Evolutionary conservation across 1,140 invertebrate species (phyloP).

Genomic region (Micrasema minimum): DNA sequence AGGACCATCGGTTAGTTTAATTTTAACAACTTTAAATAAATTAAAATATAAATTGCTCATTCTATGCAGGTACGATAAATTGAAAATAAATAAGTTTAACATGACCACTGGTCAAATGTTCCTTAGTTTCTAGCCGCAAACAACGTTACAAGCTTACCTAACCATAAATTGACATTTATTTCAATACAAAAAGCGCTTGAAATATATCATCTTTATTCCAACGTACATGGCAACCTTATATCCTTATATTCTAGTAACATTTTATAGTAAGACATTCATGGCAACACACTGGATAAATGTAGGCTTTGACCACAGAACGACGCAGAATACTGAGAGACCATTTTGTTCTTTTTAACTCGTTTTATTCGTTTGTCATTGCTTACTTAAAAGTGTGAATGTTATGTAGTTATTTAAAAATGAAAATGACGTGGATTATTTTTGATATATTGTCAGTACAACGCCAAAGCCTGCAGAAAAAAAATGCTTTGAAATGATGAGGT

Average conservation of each 20-base stretch:
- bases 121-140: conserved; percentile 43
- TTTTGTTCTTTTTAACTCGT: neutral
- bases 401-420: neutral
- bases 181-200: conserved; percentile 51
- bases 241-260: no score
- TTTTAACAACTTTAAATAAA: neutral
- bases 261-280: conserved; percentile 31
- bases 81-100: conserved; percentile 36
- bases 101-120: conserved; percentile 28
- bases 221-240: conserved; percentile 44
- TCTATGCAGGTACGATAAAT: conserved; percentile 20
- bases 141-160: conserved; percentile 46
- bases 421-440: neutral
- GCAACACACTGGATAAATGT: conserved; percentile 17
- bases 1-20: no score
- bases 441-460: neutral
- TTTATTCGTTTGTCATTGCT: neutral
- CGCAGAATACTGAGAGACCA: neutral
- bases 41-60: conserved; percentile 7
- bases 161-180: conserved; percentile 50
- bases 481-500: neutral
- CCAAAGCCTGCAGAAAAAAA: neutral
- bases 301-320: neutral
- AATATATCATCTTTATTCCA: conserved; percentile 42
- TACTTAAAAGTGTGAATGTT: neutral